Evolutionary conservation across 2,888 invertebrate genomes (phyloP).

Genomic region (Caenorhabditis wallacei): DNA sequence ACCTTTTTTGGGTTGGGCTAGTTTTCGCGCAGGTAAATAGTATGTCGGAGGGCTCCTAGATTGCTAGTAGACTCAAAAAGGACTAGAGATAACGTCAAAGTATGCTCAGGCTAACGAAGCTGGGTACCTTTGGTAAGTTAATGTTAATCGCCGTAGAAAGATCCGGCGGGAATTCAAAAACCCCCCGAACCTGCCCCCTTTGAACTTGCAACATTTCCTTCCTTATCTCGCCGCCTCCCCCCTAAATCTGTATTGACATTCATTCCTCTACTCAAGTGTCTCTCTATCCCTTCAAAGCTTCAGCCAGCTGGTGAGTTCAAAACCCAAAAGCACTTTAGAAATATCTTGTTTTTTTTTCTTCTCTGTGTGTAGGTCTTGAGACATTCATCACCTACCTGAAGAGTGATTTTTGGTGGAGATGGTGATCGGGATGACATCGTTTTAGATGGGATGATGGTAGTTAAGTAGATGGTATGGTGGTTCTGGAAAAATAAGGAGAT

Average conservation of each 20-base stretch:
- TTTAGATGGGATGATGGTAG: not conserved
- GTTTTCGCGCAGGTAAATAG: too few relatives aligned
- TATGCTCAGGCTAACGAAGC: too few relatives aligned
- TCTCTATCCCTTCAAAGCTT: not conserved
- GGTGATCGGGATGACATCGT: constrained; percentile 49
- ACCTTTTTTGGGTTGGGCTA: too few relatives aligned
- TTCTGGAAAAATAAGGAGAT: not conserved
- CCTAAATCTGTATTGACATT: constrained; percentile 40
- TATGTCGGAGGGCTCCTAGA: too few relatives aligned
- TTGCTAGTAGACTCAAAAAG: too few relatives aligned
- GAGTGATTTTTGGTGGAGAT: constrained; percentile 57
- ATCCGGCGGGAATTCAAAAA: too few relatives aligned
- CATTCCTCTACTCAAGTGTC: constrained; percentile 27
- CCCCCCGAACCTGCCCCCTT: not conserved
- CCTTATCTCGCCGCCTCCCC: not conserved
- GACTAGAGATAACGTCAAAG: too few relatives aligned
- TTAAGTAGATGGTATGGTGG: constrained; percentile 3
- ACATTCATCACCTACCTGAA: constrained; percentile 28
- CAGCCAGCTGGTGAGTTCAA: constrained; percentile 46
- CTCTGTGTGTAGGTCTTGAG: constrained; percentile 14
- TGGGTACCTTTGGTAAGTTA: too few relatives aligned
- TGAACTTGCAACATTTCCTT: constrained; percentile 20
- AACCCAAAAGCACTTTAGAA: constrained; percentile 49
- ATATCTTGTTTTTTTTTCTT: constrained; percentile 1
- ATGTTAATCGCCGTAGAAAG: too few relatives aligned